phyloP scores from a whole-genome alignment of 2,113 vertebrate species.

The Gavialis gangeticus region DNA sequence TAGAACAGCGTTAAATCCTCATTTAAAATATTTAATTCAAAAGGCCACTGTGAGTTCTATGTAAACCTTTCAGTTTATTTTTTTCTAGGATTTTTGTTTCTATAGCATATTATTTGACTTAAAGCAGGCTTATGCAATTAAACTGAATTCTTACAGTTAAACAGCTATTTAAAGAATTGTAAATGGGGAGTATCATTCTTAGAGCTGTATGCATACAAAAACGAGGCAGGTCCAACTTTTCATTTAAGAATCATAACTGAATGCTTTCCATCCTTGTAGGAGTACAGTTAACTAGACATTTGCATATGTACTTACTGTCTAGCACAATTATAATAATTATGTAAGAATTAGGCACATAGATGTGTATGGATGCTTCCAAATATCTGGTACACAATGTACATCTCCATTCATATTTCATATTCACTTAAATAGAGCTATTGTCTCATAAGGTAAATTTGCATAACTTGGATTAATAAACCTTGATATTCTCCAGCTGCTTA shows the following conservation, averaged over 20 bases:
- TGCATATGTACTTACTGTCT: background rate
- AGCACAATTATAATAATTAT: background rate
- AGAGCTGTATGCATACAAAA: background rate
- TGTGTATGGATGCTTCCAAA: background rate
- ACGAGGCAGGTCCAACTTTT: background rate
- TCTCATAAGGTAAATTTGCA: background rate
- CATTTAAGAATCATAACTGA: background rate
- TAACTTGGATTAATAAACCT: background rate
- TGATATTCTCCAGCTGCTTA: background rate
- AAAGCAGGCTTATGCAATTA: background rate
- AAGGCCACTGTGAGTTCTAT: background rate
- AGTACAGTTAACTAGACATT: background rate
- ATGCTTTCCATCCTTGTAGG: background rate
- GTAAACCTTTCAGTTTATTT: background rate
- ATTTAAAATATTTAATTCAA: background rate
- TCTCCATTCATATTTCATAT: rapidly evolving
- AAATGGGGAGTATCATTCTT: background rate
- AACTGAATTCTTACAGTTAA: background rate
- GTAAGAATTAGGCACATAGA: background rate
- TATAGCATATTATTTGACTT: background rate
- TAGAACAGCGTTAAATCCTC: background rate
- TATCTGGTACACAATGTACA: rapidly evolving
- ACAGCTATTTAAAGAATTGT: background rate
- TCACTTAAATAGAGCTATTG: background rate
- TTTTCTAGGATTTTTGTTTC: background rate